phyloP scores from a whole-genome alignment of 2,113 vertebrate genomes.

The Morone saxatilis region DNA sequence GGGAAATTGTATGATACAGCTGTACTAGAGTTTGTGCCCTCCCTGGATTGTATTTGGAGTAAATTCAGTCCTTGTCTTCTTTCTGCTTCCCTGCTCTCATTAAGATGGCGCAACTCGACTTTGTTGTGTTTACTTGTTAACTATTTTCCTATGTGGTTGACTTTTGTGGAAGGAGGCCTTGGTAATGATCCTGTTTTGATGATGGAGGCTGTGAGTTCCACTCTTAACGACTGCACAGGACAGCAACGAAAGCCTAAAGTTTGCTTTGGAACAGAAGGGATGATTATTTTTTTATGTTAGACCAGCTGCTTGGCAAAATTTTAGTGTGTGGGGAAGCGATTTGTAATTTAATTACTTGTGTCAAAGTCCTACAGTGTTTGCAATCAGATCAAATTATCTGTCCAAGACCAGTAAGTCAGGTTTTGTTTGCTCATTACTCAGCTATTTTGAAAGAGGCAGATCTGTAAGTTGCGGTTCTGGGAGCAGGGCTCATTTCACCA shows the following conservation, averaged over 20 bases:
- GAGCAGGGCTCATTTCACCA: constrained; percentile 59
- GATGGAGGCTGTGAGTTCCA: constrained; percentile 16
- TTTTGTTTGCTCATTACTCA: constrained; percentile 41
- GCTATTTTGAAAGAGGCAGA: constrained; percentile 12
- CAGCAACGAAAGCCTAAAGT: not conserved
- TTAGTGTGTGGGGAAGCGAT: constrained; percentile 4
- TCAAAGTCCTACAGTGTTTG: constrained; percentile 7
- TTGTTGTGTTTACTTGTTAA: constrained; percentile 47
- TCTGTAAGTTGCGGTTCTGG: constrained; percentile 5
- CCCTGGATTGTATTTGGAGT: constrained; percentile 5
- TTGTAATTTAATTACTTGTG: constrained; percentile 36
- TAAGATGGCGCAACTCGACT: constrained; percentile 36
- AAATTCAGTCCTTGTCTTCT: constrained; percentile 7
- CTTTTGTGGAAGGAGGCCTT: constrained; percentile 18
- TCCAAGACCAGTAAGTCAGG: constrained; percentile 15
- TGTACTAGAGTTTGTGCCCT: constrained; percentile 73
- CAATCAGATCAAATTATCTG: constrained; percentile 1
- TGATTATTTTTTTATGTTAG: constrained; percentile 30
- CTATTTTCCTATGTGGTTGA: constrained; percentile 42
- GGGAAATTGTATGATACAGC: not conserved
- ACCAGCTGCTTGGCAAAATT: constrained; percentile 32
- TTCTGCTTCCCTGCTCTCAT: constrained; percentile 27
- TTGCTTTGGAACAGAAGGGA: constrained; percentile 41
- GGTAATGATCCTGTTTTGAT: constrained; percentile 56
- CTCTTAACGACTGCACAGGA: constrained; percentile 9